Evolutionary conservation across 2,113 vertebrate genomes (phyloP).

Genomic region (Panthera leo): DNA sequence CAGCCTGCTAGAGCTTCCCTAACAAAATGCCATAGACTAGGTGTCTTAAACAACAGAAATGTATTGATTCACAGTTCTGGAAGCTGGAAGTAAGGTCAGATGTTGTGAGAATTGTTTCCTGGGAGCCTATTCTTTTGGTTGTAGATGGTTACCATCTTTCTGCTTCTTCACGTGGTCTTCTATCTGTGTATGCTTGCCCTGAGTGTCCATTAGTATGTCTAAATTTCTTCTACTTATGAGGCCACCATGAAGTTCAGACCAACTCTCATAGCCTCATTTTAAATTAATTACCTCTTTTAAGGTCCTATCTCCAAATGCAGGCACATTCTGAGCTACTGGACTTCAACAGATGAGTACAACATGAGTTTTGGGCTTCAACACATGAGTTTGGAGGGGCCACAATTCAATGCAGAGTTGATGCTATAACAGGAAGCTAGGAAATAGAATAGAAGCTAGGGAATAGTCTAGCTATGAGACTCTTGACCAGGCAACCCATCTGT

Average conservation of each 20-base stretch:
- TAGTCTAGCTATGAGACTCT: not conserved
- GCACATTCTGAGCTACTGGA: not conserved
- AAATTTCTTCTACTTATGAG: not conserved
- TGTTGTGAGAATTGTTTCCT: not conserved
- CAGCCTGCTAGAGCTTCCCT: not conserved
- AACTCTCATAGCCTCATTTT: not conserved
- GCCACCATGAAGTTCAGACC: not conserved
- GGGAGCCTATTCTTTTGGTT: not conserved
- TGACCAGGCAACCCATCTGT: not conserved
- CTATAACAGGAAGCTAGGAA: not conserved
- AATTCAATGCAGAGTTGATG: not conserved
- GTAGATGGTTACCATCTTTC: not conserved
- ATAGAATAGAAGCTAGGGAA: not conserved
- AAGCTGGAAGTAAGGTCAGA: not conserved
- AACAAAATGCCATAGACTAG: not conserved
- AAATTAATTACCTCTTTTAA: not conserved
- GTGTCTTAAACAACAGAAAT: not conserved
- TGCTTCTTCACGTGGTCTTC: not conserved
- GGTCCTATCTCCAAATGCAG: not conserved
- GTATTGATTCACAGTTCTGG: not conserved
- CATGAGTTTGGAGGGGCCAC: not conserved
- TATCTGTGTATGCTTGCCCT: rapidly evolving
- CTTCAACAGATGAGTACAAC: not conserved
- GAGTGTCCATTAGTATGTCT: not conserved
- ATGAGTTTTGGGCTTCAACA: not conserved